Percentiles rank a stretch among this genome's conserved stretches.
These are phyloP conservation scores for Endomychus coccineus DNA, from an alignment of 2,888 invertebrate genomes.

Conservation along the genomic window DNA sequence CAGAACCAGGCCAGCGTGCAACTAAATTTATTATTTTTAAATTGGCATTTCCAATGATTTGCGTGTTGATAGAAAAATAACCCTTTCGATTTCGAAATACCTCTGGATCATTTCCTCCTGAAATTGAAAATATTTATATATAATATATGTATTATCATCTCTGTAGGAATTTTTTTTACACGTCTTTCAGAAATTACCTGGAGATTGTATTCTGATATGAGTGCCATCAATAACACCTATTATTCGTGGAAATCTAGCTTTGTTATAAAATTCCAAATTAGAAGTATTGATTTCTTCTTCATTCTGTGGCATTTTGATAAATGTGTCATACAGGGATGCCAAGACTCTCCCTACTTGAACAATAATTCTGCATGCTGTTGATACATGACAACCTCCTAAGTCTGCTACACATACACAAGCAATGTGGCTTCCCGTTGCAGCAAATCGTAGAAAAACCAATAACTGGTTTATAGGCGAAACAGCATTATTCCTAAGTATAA, in stretches of 20 bases:
- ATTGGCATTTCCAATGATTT: slow-evolving; percentile 22
- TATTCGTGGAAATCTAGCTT: background rate
- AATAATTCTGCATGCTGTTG: slow-evolving; percentile 2
- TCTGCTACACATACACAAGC: background rate
- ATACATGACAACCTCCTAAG: background rate
- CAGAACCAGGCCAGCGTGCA: slow-evolving; percentile 19
- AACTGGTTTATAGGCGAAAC: slow-evolving; percentile 4
- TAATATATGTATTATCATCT: background rate
- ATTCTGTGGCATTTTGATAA: slow-evolving; percentile 9
- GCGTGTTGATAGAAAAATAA: slow-evolving; percentile 30
- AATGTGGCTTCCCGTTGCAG: background rate
- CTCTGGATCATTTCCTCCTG: too few relatives aligned
- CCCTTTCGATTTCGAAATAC: slow-evolving; percentile 27
- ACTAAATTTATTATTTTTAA: slow-evolving; percentile 23
- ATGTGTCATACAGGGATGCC: slow-evolving; percentile 3
- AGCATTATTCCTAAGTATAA: slow-evolving; percentile 1
- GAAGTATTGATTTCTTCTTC: too few relatives aligned
- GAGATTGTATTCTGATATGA: slow-evolving; percentile 1
- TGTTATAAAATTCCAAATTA: background rate
- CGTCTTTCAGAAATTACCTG: background rate
- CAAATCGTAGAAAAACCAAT: background rate
- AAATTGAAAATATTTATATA: background rate
- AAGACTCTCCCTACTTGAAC: background rate
- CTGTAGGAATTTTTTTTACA: too few relatives aligned
- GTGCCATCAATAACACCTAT: background rate